Evolutionary conservation across 1,140 invertebrate genomes (phyloP), one percentile per base, ranked within the genome.

Genomic region (Pogonus chalceus): DNA sequence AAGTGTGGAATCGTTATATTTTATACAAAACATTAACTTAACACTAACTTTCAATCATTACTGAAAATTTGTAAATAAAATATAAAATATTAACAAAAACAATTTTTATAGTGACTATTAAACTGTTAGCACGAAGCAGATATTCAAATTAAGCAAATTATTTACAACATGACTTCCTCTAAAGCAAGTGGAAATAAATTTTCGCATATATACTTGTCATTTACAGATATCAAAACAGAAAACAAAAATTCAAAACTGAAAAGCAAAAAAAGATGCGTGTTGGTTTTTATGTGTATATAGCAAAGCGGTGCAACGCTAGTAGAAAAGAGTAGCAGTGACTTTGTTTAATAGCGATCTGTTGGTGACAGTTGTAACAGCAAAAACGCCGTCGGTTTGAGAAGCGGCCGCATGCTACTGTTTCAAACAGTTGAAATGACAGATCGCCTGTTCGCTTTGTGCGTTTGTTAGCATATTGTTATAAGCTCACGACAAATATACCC

Each of bases 261-360:
- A 43, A 12, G 37, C 37, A 43, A 43, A 43, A 43, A 43, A 12
- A 43, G 37, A 43, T 43, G 37, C 37, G 37, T 43, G 37, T 12
- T 9, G 37, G 7, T 43, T 43, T 43, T 43, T 43, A 10, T 43
- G 4, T 31, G 14, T 7, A 14, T 31, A 7, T 31, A 14, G 26
- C 26, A 4, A 31, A 31, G 14, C 26, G 26, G n/a, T n/a, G n/a
- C 14, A 31, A 31, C 26, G 7, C 7, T 7, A 14, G 26, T 14
- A 31, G 26, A 31, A 14, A 14, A 31, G 16, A 50, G n/a, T n/a
- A n/a, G n/a, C n/a, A 31, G 4, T 31, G 54, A 53, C 52, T 56
- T 59, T 59, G 52, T 59, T 59, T 59, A 59, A 59, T 59, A 57
- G 52, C 51, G 52, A 18, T 49, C 52, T 59, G 58, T 23, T 52